A percentile compares a stretch with the other conserved stretches of the same genome.
Evolutionary conservation across 2,797 vertebrate species (phyloP).

Genomic region (Poecilia velifera): DNA sequence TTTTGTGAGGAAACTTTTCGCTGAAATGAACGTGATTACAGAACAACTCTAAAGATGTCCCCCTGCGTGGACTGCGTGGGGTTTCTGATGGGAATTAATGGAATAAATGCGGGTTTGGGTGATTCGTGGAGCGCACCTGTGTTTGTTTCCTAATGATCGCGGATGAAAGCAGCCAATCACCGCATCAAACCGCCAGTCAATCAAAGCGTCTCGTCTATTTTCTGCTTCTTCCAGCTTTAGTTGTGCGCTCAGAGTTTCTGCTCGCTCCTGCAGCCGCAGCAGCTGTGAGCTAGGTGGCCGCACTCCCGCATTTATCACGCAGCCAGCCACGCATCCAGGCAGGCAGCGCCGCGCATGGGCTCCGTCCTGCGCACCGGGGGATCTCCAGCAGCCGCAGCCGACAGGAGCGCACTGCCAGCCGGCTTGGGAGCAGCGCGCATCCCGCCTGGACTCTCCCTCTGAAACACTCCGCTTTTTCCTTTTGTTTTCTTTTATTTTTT

Average conservation of each 20-base stretch:
- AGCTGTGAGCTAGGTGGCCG: constrained; percentile 74
- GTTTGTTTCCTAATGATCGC: constrained; percentile 15
- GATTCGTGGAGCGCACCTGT: background rate
- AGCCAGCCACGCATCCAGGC: constrained; percentile 56
- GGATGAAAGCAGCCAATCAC: constrained; percentile 49
- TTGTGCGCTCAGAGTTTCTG: constrained; percentile 9
- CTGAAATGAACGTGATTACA: no score
- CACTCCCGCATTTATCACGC: constrained; percentile 58
- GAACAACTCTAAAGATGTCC: background rate
- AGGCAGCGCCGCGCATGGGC: constrained; percentile 63
- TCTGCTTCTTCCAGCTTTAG: constrained; percentile 15
- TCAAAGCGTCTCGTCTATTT: constrained; percentile 30
- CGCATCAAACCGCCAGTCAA: constrained; percentile 45
- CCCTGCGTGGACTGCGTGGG: background rate
- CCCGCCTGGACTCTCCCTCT: constrained; percentile 26
- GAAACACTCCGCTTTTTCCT: constrained; percentile 24
- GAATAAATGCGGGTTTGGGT: background rate
- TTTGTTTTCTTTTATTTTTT: background rate
- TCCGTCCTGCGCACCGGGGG: constrained; percentile 50
- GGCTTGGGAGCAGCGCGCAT: constrained; percentile 40
- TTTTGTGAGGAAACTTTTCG: background rate
- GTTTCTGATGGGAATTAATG: background rate
- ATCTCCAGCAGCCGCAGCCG: constrained; percentile 59
- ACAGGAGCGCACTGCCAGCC: constrained; percentile 51
- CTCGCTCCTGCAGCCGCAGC: constrained; percentile 20